These are phyloP conservation scores for Acanthurus lineatus DNA, from an alignment of 2,797 vertebrate species.

Conservation along the genomic window DNA sequence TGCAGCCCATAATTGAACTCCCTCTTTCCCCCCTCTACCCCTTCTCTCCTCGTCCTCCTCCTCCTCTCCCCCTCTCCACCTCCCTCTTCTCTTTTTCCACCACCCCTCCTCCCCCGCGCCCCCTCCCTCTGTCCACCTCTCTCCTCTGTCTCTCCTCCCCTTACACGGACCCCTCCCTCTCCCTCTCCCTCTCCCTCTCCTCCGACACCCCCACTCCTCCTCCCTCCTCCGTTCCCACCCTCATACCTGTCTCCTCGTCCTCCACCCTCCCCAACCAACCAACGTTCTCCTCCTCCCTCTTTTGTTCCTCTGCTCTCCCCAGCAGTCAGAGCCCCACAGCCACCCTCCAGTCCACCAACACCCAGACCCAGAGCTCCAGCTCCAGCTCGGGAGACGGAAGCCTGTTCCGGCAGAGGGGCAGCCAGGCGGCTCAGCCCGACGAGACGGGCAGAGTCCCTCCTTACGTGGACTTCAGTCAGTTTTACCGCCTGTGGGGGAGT, in stretches of 20 bases:
- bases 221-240: slow-evolving; percentile 45
- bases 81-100: slow-evolving; percentile 48
- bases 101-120: slow-evolving; percentile 44
- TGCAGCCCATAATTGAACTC: slow-evolving; percentile 76
- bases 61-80: slow-evolving; percentile 41
- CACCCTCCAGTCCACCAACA: slow-evolving; percentile 97
- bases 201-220: slow-evolving; percentile 4
- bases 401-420: slow-evolving; percentile 91
- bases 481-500: slow-evolving; percentile 94
- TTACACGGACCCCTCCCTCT: slow-evolving; percentile 7
- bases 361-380: slow-evolving; percentile 98
- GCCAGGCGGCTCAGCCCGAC: slow-evolving; percentile 93
- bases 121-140: slow-evolving; percentile 56
- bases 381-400: slow-evolving; percentile 94
- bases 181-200: slow-evolving; percentile 13
- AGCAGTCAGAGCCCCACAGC: slow-evolving; percentile 94
- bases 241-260: slow-evolving; percentile 35
- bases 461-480: slow-evolving; percentile 97
- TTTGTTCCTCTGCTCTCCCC: slow-evolving; percentile 29
- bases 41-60: slow-evolving; percentile 3
- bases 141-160: slow-evolving; percentile 43
- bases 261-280: slow-evolving; percentile 22
- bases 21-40: slow-evolving; percentile 44
- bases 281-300: slow-evolving; percentile 26
- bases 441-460: slow-evolving; percentile 96